Evolutionary conservation across 2,113 vertebrate genomes (phyloP), one percentile per base, ranked within the genome.

Genomic region (Brevimyrus niger): DNA sequence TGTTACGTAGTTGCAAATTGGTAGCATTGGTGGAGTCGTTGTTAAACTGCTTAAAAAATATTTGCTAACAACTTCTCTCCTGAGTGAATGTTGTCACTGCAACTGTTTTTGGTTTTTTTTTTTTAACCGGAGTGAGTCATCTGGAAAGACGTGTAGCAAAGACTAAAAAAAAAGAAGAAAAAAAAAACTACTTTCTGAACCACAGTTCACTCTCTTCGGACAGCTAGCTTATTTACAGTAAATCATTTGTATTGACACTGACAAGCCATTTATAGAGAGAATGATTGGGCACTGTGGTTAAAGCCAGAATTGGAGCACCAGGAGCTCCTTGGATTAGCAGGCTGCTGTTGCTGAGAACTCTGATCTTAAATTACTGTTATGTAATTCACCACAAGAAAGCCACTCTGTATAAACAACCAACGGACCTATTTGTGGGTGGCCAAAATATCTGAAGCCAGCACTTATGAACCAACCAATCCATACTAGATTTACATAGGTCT

Each of bases 361-460:
- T 89, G 80, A 89, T 73, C 61, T 87, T 65, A 73, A 27, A 73
- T 89, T 86, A 73, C 83, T 89, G 89, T 89, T 86, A 86, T 89
- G 44, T 47, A 86, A 46, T 86, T 83, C 53, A 46, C n/a, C 38
- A 73, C 58, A 86, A 38, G 89, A 89, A 38, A 73, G 58, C 47
- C 82, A 21, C n/a, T 55, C 83, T 85, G 44, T n/a, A 35, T 85
- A 85, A 85, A 31, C 88, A 55, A 85, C 73, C 46, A 80, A 89
- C 3, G 42, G 88, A 3, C 47, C n/a, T 11, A 42, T 35, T 27
- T 89, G 48, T 58, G 51, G 76, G 80, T 83, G 50, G 50, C 23
- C 88, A 42, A 51, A 51, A 58, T 84, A 84, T n/a, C 53, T 58
- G 8, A 55, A 10, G 55, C 89, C 44, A 69, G 83, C 53, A 65